Conservation (phyloP, 2,888 invertebrate genomes). For the Macaria notata region DNA sequence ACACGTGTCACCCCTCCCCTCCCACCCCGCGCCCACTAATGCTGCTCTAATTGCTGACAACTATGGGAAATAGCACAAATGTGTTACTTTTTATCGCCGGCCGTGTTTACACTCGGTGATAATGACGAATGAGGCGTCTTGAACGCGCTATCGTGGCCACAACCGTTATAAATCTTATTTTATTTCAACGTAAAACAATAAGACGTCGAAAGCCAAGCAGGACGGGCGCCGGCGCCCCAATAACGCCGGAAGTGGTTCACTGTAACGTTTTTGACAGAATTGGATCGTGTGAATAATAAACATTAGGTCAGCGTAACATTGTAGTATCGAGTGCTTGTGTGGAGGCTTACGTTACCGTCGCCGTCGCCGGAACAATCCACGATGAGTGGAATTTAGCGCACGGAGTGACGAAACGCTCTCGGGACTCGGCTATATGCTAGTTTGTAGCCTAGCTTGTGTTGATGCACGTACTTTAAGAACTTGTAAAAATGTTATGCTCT, state of each 20-base stretch:
- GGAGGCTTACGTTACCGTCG: constrained; percentile 44
- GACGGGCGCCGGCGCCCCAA: constrained; percentile 42
- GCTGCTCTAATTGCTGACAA: constrained; percentile 74
- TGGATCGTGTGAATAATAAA: constrained; percentile 70
- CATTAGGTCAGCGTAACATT: constrained; percentile 53
- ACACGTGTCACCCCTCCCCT: constrained; percentile 67
- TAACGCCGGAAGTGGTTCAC: constrained; percentile 52
- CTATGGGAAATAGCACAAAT: constrained; percentile 77
- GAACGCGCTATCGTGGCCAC: constrained; percentile 39
- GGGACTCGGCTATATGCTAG: constrained; percentile 45
- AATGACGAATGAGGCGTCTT: constrained; percentile 52
- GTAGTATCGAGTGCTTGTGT: constrained; percentile 50
- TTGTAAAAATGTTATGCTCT: no score
- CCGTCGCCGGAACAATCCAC: constrained; percentile 44
- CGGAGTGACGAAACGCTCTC: constrained; percentile 65
- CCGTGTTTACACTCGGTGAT: constrained; percentile 63
- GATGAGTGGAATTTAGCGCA: constrained; percentile 66
- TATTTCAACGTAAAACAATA: constrained; percentile 37
- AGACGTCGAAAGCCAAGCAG: constrained; percentile 37
- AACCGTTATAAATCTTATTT: constrained; percentile 31
- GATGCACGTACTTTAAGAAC: no score
- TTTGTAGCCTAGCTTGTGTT: neutral
- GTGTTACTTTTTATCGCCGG: constrained; percentile 65
- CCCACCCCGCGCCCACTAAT: constrained; percentile 50
- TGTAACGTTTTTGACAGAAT: constrained; percentile 59